Percentiles rank a stretch among this genome's conserved stretches.
Conservation (phyloP, 2,113 vertebrate genomes). For the Gasterosteus nipponicus region DNA sequence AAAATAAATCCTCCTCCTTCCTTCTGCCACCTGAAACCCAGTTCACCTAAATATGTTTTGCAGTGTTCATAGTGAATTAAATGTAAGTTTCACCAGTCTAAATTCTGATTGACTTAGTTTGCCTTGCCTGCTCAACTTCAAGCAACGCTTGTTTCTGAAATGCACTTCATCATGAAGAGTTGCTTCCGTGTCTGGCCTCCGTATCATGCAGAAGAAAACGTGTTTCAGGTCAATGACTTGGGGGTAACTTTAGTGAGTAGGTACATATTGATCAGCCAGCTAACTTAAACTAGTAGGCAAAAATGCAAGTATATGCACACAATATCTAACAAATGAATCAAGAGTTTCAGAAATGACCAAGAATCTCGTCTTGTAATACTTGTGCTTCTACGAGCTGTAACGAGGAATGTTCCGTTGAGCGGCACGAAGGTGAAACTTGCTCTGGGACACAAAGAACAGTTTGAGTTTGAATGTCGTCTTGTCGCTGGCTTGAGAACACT, state of each 20-base stretch:
- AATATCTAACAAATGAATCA: slow-evolving; percentile 8
- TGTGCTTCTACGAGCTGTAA: slow-evolving; percentile 71
- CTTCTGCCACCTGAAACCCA: neutral
- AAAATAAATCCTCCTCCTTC: neutral
- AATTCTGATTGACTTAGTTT: neutral
- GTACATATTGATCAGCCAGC: neutral
- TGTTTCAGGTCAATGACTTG: neutral
- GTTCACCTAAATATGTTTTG: neutral
- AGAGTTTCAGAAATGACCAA: slow-evolving; percentile 22
- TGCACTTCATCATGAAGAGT: neutral
- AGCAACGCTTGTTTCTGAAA: neutral
- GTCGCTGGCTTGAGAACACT: slow-evolving; percentile 24
- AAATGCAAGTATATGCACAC: slow-evolving; percentile 30
- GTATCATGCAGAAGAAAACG: neutral
- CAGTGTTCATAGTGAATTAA: slow-evolving; percentile 19
- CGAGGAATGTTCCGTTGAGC: slow-evolving; percentile 71
- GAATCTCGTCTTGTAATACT: slow-evolving; percentile 37
- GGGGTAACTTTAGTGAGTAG: neutral
- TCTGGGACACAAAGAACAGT: slow-evolving; percentile 18
- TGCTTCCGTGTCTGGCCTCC: slow-evolving; percentile 19
- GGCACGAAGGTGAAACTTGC: slow-evolving; percentile 2
- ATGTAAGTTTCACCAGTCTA: slow-evolving; percentile 6
- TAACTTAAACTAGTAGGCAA: slow-evolving; percentile 14
- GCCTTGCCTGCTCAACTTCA: neutral
- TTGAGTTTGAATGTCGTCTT: slow-evolving; percentile 26